A percentile compares a stretch with the other conserved stretches of the same genome.
phyloP scores from a whole-genome alignment of 2,113 vertebrate genomes.

The Vireo altiloquus region DNA sequence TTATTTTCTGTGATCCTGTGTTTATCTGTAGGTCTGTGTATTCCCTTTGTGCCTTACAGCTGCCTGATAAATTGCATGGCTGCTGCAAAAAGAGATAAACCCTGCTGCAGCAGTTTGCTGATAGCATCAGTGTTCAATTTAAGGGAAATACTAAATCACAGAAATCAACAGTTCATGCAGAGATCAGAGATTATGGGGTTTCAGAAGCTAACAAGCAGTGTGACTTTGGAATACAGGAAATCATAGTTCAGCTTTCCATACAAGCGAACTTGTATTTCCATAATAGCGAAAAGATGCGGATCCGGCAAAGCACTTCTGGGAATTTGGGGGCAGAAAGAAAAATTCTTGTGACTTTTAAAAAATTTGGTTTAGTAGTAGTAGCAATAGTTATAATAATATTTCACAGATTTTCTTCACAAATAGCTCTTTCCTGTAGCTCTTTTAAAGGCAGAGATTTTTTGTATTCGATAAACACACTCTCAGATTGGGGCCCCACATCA shows the following conservation, averaged over 20 bases:
- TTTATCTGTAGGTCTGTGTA: not conserved
- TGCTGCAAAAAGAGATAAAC: slow-evolving; percentile 39
- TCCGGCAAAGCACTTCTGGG: not conserved
- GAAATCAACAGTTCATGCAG: slow-evolving; percentile 29
- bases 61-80: slow-evolving; percentile 29
- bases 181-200: not conserved
- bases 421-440: not conserved
- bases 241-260: not conserved
- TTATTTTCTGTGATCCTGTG: not conserved
- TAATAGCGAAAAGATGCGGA: not conserved
- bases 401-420: not conserved
- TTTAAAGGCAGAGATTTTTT: fast-evolving
- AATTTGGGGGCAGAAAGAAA: not conserved
- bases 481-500: not conserved
- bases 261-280: too few species aligned
- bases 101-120: not conserved
- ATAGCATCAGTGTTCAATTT: slow-evolving; percentile 28
- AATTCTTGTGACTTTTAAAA: not conserved
- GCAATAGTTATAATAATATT: not conserved
- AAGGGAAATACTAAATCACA: not conserved
- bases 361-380: not conserved
- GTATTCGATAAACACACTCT: not conserved
- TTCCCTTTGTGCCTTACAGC: slow-evolving; percentile 16
- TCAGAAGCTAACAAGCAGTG: not conserved
- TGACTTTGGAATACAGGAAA: not conserved